Conservation (phyloP, 30 jellyfish, hydroid and myxozoan genomes). For the Hydractinia symbiolongicarpus region DNA sequence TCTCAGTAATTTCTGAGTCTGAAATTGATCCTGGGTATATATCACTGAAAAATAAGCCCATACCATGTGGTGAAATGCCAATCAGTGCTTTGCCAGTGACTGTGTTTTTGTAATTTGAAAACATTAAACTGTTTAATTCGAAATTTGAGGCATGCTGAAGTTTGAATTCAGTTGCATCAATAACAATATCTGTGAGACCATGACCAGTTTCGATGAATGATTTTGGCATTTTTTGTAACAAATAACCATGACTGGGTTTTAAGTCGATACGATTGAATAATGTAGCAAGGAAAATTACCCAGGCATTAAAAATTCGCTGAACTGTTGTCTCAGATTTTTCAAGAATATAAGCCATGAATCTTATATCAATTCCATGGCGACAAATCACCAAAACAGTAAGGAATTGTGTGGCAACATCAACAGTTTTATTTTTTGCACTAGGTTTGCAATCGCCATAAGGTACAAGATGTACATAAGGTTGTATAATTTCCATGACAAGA, state of each 20-base stretch:
- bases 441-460: constrained; percentile 7
- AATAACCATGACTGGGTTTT: constrained; percentile 18
- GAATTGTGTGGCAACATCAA: constrained; percentile 20
- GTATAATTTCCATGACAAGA: neutral
- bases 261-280: constrained; percentile 25
- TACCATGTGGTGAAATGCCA: constrained; percentile 51
- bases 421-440: neutral
- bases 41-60: constrained; percentile 36
- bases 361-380: constrained; percentile 23
- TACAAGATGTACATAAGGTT: constrained; percentile 7
- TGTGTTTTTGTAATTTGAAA: constrained; percentile 35
- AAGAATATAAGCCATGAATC: constrained; percentile 36
- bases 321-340: constrained; percentile 25
- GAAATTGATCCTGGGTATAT: constrained; percentile 52
- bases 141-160: constrained; percentile 36
- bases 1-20: constrained; percentile 38
- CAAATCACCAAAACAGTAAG: constrained; percentile 15
- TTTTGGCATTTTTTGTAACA: constrained; percentile 23
- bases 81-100: constrained; percentile 37
- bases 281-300: constrained; percentile 23
- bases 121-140: constrained; percentile 34
- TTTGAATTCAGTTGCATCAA: constrained; percentile 35
- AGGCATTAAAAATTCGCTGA: constrained; percentile 23
- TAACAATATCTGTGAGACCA: constrained; percentile 31
- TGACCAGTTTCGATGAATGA: constrained; percentile 23